Conservation (phyloP, 2,888 invertebrate species). For the Thera obeliscata region DNA sequence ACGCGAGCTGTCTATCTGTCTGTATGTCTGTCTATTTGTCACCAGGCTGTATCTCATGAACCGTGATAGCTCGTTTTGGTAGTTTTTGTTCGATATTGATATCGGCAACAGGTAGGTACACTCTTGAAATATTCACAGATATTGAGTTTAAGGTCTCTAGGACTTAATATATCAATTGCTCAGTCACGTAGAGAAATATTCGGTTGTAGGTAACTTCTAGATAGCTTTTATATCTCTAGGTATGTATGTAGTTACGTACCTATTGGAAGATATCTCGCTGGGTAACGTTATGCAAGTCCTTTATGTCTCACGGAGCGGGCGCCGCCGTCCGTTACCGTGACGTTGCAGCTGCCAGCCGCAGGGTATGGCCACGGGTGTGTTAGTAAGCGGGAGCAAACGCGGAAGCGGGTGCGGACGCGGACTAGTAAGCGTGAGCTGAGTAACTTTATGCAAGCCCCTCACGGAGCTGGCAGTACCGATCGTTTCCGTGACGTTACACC, state of each 20-base stretch:
- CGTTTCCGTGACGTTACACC: too few species aligned
- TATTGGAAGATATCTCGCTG: conserved; percentile 43
- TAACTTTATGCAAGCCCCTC: too few species aligned
- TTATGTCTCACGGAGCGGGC: conserved; percentile 59
- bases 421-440: conserved; percentile 11
- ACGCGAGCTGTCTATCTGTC: background rate
- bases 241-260: conserved; percentile 24
- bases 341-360: conserved; percentile 70
- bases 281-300: conserved; percentile 58
- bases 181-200: conserved; percentile 8
- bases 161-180: background rate
- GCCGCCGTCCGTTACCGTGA: conserved; percentile 70
- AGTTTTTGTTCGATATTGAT: too few species aligned
- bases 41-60: too few species aligned
- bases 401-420: conserved; percentile 15
- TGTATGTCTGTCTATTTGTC: too few species aligned
- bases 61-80: too few species aligned
- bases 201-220: conserved; percentile 9
- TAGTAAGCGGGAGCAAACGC: conserved; percentile 38
- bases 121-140: too few species aligned
- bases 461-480: too few species aligned
- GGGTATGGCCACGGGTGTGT: conserved; percentile 32
- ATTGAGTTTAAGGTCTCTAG: background rate
- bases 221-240: conserved; percentile 1
- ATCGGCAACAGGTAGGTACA: too few species aligned